Percentiles rank a stretch among this genome's conserved stretches.
Evolutionary conservation across 2,888 invertebrate species (phyloP).

Genomic region (Brassicogethes aeneus): DNA sequence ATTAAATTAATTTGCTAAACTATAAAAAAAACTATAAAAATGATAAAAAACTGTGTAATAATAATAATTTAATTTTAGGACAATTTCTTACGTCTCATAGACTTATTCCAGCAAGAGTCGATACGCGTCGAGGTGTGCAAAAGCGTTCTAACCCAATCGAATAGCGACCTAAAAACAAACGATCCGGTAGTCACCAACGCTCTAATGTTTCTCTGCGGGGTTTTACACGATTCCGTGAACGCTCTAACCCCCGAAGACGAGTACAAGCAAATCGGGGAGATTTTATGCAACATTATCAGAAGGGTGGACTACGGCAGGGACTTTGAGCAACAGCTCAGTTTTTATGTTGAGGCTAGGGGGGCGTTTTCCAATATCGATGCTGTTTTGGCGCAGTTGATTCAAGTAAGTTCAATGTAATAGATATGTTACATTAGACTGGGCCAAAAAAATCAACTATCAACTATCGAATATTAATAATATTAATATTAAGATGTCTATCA

Average conservation of each 20-base stretch:
- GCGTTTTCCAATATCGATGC: conserved; percentile 85
- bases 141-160: conserved; percentile 57
- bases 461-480: too few relatives aligned
- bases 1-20: not conserved
- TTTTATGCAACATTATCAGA: conserved; percentile 73
- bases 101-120: conserved; percentile 79
- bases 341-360: conserved; percentile 87
- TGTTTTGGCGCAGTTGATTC: conserved; percentile 77
- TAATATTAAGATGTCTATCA: too few relatives aligned
- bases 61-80: conserved; percentile 54
- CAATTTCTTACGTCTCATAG: conserved; percentile 82
- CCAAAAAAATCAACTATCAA: too few relatives aligned
- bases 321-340: conserved; percentile 84
- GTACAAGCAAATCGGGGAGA: conserved; percentile 71
- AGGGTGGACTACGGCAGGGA: conserved; percentile 77
- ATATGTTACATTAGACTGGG: too few relatives aligned
- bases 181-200: conserved; percentile 85
- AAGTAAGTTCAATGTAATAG: too few relatives aligned
- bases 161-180: conserved; percentile 43
- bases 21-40: too few relatives aligned
- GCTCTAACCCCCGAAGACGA: conserved; percentile 91
- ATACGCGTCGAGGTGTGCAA: conserved; percentile 79
- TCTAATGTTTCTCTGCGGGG: conserved; percentile 79
- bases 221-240: conserved; percentile 89
- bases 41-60: not conserved